Percentiles rank a stretch among this genome's conserved stretches.
Conservation (phyloP, 2,888 invertebrate species). For the Ennomos quercinarius region DNA sequence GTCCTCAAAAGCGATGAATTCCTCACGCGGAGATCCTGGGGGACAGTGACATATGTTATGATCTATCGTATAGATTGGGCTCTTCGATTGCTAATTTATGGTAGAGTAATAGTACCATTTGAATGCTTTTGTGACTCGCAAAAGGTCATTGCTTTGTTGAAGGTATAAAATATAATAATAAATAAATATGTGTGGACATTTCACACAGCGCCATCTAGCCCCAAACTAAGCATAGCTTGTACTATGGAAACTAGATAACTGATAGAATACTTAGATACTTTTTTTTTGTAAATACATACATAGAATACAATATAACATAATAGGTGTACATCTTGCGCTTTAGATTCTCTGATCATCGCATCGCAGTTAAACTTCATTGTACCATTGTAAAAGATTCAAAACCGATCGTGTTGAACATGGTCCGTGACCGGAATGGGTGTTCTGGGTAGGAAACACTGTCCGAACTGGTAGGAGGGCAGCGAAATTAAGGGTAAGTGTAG, state of each 20-base stretch:
- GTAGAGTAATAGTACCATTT: background rate
- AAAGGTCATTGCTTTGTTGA: background rate
- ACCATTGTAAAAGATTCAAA: constrained; percentile 11
- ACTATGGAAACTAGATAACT: too few relatives aligned
- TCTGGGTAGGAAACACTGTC: constrained; percentile 48
- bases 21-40: background rate
- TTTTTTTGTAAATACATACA: too few relatives aligned
- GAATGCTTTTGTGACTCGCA: too few relatives aligned
- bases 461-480: constrained; percentile 63
- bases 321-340: background rate
- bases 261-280: too few relatives aligned
- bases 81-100: constrained; percentile 10
- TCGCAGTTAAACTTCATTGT: constrained; percentile 10
- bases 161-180: background rate
- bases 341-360: background rate
- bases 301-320: too few relatives aligned
- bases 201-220: too few relatives aligned
- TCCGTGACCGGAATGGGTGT: constrained; percentile 49
- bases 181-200: too few relatives aligned
- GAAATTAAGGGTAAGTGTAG: constrained; percentile 78
- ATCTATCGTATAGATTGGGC: constrained; percentile 10
- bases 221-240: too few relatives aligned
- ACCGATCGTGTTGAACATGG: constrained; percentile 21
- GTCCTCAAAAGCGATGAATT: constrained; percentile 7
- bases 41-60: constrained; percentile 2